Evolutionary conservation across 1,140 invertebrate species (phyloP), one percentile per base, ranked within the genome.

Genomic region (Magallana ariakensis): DNA sequence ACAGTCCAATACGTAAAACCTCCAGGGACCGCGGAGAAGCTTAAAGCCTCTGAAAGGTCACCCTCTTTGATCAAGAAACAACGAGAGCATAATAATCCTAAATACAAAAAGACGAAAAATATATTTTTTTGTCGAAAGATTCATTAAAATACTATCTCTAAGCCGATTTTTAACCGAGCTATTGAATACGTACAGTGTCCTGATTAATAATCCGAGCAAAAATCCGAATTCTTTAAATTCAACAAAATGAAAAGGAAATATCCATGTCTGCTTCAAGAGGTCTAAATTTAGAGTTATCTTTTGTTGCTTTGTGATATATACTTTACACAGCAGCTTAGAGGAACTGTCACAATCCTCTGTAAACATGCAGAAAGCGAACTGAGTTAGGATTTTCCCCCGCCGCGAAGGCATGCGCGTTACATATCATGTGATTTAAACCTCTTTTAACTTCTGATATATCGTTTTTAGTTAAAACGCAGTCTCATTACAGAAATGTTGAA

Each of bases 391-490:
- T 33, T 75, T 26, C 66, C 66, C 10, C 66, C 66, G 66, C 22
- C 8, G 66, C 22, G 66, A 75, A 75, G 33, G 58, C 66, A 75
- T 75, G 66, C 66, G 66, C 66, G 66, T 13, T 75, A 46, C 22
- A 75, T 1, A 26, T 33, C 66, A 75, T 75, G 66, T 75, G 66
- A 75, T 75, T 75, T 75, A 75, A 75, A 75, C 66, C 66, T 75
- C 22, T 70, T 75, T 75, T 75, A 75, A 75, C 66, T 75, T 75
- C 22, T 26, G 19, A 13, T 75, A 75, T 66, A 66, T 75, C 22
- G 15, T 75, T 75, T 26, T 4, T 26, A 75, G 66, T 33, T 8
- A 26, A 15, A n/a, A 15, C 58, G 15, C n/a, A 13, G 58, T 60
- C 58, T 60, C 58, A 75, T 19, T 26, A 75, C 13, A 9, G 33